These are phyloP conservation scores for Bathynomus jamesi DNA, from an alignment of 1,140 invertebrate genomes.

Conservation along the genomic window DNA sequence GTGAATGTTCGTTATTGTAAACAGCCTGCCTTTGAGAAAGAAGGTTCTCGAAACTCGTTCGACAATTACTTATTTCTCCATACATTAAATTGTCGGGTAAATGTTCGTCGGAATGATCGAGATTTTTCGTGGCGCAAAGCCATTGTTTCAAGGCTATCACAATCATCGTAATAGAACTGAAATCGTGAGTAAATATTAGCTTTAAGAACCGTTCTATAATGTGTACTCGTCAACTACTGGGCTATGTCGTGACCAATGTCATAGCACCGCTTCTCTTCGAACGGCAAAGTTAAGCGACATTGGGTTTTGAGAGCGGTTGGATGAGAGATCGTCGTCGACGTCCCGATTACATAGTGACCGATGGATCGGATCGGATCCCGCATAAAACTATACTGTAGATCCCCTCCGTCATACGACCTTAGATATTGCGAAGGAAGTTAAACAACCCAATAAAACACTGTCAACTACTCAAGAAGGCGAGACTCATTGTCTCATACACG, in stretches of 20 bases:
- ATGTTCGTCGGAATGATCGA: not conserved
- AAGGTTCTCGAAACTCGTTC: not conserved
- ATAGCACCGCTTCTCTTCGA: not conserved
- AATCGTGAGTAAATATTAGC: not conserved
- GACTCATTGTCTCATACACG: too few species aligned
- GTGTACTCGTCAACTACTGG: not conserved
- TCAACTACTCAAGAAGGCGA: too few species aligned
- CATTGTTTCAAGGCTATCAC: not conserved
- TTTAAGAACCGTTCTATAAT: not conserved
- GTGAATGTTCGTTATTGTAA: constrained; percentile 11
- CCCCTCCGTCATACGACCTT: too few species aligned
- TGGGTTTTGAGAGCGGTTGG: not conserved
- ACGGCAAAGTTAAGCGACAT: not conserved
- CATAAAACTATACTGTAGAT: too few species aligned
- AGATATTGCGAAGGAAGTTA: too few species aligned
- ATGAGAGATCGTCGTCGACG: not conserved
- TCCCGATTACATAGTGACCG: not conserved
- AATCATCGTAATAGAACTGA: not conserved
- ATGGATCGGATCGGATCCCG: too few species aligned
- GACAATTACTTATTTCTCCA: not conserved
- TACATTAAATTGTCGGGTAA: not conserved
- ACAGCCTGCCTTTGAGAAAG: not conserved
- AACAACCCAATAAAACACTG: too few species aligned
- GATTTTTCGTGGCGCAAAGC: not conserved
- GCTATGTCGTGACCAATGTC: not conserved